Evolutionary conservation across 2,888 invertebrate species (phyloP), one percentile per base, ranked within the genome.

Genomic region (Saturnia pavonia): DNA sequence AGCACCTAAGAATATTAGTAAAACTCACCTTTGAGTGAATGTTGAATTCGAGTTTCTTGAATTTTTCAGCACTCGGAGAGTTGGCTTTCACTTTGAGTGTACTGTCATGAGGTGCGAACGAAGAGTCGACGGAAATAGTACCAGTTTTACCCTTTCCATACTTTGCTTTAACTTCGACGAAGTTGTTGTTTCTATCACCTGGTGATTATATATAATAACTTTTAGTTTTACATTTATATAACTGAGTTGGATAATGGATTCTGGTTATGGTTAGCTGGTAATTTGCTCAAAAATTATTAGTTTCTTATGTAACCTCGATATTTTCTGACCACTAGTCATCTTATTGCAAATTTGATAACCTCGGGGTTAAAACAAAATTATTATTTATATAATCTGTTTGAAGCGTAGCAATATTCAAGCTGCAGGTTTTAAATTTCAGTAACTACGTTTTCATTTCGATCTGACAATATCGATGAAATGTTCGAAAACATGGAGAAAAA

Each of bases 1-100:
- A 19, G 48, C 16, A 48, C 19, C 2, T 11, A 48, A 14, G 16
- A 19, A 48, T 48, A 8, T 48, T 48, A 48, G 8, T 65, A 65
- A 43, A 69, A 69, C 43, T 75, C 75, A 92, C 94, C 91, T 89
- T 95, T n/a, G 90, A 88, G 54, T 91, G 85, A 0, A 95, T 82
- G 27, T 85, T 80, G 4, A 96, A 48, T 40, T 94, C 92, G 1
- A 95, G 81, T 51, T 90, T 91, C 84, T 95, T 95, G 27, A 91
- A 80, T 1, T 91, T 87, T 57, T 95, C 95, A 43, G 88, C 84
- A 1, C 95, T 79, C 79, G 94, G 77, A 85, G 88, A 82, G 74
- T 82, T 82, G 6, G 84, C 84, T 68, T 84, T 84, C 43, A 94
- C 69, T 65, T 77, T 77, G 9, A 91, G 42, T 9, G 75, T 75